Conservation (phyloP, 2,797 vertebrate species). For the Xenopus petersii region DNA sequence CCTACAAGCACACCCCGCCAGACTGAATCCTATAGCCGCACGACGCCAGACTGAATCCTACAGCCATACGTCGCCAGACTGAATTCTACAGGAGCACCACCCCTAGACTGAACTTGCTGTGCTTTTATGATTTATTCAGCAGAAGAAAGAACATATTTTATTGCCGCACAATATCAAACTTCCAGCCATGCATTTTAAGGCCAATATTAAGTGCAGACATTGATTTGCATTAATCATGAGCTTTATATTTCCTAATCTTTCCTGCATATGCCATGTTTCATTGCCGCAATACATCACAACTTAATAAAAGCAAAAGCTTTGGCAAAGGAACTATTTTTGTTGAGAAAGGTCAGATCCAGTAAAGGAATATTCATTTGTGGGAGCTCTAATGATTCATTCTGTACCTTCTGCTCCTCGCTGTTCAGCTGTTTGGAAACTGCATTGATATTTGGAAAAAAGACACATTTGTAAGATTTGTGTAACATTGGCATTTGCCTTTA, state of each 20-base stretch:
- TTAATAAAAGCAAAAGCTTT: constrained; percentile 24
- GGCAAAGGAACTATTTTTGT: constrained; percentile 30
- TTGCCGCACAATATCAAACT: constrained; percentile 23
- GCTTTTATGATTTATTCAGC: constrained; percentile 10
- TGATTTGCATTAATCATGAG: constrained; percentile 34
- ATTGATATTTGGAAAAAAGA: constrained; percentile 5
- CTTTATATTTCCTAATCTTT: constrained; percentile 12
- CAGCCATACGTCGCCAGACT: too few relatives aligned
- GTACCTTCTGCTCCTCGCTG: background rate
- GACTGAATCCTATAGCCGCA: too few relatives aligned
- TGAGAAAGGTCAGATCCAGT: constrained; percentile 24
- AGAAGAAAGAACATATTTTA: constrained; percentile 24
- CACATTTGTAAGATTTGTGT: background rate
- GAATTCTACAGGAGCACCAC: too few relatives aligned
- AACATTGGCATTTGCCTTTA: constrained; percentile 6
- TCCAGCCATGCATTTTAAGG: constrained; percentile 22
- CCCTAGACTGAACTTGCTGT: background rate
- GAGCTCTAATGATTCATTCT: constrained; percentile 18
- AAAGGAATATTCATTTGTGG: constrained; percentile 15
- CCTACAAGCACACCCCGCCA: too few relatives aligned
- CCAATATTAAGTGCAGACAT: constrained; percentile 16
- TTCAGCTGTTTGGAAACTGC: constrained; percentile 3
- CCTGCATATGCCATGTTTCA: constrained; percentile 8
- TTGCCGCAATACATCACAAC: constrained; percentile 29
- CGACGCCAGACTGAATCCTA: too few relatives aligned